Evolutionary conservation across 1,140 invertebrate genomes (phyloP).

Genomic region (Ladona fulva): DNA sequence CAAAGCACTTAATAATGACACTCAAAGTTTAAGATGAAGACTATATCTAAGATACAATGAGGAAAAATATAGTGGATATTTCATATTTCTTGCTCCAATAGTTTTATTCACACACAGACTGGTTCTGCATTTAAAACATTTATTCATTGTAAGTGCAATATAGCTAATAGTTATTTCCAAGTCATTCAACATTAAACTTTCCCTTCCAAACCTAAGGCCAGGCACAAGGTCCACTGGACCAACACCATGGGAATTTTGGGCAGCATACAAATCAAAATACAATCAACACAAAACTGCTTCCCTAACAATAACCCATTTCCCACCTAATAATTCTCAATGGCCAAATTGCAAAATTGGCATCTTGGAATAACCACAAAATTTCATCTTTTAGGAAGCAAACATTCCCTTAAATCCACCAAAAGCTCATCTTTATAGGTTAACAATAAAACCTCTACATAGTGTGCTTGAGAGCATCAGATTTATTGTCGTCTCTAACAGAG

Average conservation of each 20-base stretch:
- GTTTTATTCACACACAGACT: neutral
- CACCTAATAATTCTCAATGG: neutral
- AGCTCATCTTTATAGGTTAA: neutral
- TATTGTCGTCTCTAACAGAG: too few relatives aligned
- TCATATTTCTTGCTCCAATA: neutral
- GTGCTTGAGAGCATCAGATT: too few relatives aligned
- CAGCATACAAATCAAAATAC: neutral
- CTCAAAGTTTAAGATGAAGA: neutral
- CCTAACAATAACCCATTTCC: neutral
- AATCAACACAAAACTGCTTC: neutral
- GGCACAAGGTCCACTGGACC: neutral
- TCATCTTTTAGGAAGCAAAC: neutral
- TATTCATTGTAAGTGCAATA: neutral
- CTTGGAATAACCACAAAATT: neutral
- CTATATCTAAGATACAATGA: neutral
- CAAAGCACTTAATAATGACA: neutral
- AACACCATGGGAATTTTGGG: neutral
- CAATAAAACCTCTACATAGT: neutral
- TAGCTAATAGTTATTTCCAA: neutral
- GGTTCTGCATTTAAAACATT: neutral
- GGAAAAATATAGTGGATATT: slow-evolving; percentile 4
- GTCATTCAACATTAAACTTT: neutral
- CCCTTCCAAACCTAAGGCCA: neutral
- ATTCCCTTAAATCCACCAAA: neutral
- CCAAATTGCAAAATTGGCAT: neutral